Conservation (phyloP, 2,797 vertebrate genomes). For the Gastrophryne carolinensis region DNA sequence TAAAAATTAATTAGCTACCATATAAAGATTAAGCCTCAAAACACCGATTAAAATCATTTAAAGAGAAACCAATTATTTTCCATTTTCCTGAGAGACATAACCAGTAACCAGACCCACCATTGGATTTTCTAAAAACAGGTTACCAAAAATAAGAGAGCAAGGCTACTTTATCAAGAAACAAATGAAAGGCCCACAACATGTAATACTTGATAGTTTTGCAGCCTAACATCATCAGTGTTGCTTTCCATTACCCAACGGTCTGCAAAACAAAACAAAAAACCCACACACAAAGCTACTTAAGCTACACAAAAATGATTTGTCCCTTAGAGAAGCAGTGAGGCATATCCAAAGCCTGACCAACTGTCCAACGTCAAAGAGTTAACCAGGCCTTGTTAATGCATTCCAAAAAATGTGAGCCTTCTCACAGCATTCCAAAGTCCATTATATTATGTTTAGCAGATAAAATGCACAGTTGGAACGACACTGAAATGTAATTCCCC, state of each 20-base stretch:
- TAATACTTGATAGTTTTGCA: neutral
- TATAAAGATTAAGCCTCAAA: no score
- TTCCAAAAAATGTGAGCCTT: slow-evolving; percentile 3
- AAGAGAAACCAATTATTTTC: no score
- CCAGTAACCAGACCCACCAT: no score
- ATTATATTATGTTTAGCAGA: neutral
- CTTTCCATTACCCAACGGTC: neutral
- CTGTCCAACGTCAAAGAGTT: neutral
- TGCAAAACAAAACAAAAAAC: slow-evolving; percentile 14
- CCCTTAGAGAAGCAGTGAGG: slow-evolving; percentile 13
- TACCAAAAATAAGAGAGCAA: no score
- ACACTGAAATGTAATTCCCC: neutral
- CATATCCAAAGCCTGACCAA: slow-evolving; percentile 8
- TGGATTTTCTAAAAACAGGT: no score
- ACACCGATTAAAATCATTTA: no score
- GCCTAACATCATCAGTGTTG: neutral
- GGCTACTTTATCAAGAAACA: no score
- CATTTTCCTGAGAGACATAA: no score
- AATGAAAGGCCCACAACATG: no score
- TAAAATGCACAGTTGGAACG: neutral
- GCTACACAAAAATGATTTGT: neutral
- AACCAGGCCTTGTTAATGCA: neutral
- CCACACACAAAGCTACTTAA: neutral
- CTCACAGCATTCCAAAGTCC: neutral
- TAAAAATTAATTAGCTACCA: no score